A percentile compares a stretch with the other conserved stretches of the same genome.
Conservation (phyloP, 2,888 invertebrate species). For the Lasioglossum leucozonium region DNA sequence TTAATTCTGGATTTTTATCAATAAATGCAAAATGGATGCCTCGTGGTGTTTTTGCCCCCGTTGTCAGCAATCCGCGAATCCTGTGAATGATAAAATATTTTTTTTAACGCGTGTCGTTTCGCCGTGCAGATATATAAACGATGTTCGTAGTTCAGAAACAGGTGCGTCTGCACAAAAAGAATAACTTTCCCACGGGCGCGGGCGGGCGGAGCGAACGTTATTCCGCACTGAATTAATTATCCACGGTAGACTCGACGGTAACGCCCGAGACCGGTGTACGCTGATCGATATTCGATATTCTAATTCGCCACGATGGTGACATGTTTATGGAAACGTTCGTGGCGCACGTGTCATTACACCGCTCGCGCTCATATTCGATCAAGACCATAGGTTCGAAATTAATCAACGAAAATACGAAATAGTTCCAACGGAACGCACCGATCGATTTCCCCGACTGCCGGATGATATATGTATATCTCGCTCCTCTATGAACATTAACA, state of each 20-base stretch:
- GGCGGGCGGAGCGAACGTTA: slow-evolving; percentile 33
- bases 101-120: neutral
- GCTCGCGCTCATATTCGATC: slow-evolving; percentile 40
- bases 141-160: neutral
- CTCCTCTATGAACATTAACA: neutral
- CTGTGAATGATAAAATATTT: neutral
- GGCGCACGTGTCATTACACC: slow-evolving; percentile 38
- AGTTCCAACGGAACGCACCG: neutral
- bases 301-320: slow-evolving; percentile 58
- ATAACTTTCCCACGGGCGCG: slow-evolving; percentile 7
- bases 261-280: slow-evolving; percentile 33
- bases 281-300: slow-evolving; percentile 66
- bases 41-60: neutral
- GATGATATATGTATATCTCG: neutral
- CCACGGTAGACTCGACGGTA: slow-evolving; percentile 38
- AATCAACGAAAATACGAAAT: slow-evolving; percentile 38
- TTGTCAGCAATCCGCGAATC: neutral
- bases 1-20: neutral
- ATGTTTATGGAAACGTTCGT: slow-evolving; percentile 63
- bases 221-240: slow-evolving; percentile 55
- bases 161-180: neutral
- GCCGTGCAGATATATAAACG: neutral
- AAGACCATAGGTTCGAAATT: slow-evolving; percentile 34
- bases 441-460: neutral
- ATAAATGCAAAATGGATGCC: neutral